Conservation (phyloP, 2,113 vertebrate genomes). For the Rhynchopsitta pachyrhyncha region DNA sequence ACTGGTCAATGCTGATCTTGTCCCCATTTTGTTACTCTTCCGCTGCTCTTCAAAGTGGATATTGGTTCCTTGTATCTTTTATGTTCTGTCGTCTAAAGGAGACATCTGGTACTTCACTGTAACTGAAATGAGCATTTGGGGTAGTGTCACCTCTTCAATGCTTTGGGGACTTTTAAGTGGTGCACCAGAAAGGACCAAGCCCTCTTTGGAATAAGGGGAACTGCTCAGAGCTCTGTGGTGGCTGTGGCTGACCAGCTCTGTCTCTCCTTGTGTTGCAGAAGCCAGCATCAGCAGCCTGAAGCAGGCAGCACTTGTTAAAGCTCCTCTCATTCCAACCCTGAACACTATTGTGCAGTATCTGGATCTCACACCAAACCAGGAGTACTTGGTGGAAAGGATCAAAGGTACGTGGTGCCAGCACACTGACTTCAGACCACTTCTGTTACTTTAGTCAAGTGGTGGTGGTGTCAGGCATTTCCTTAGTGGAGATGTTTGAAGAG, state of each 20-base stretch:
- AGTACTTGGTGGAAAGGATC: conserved; percentile 92
- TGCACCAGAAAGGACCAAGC: background rate
- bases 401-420: conserved; percentile 75
- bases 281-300: conserved; percentile 94
- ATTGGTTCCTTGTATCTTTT: background rate
- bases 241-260: background rate
- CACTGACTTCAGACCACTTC: rapidly evolving
- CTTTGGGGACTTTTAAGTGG: background rate
- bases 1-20: rapidly evolving
- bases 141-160: rapidly evolving
- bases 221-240: background rate
- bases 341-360: conserved; percentile 92
- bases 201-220: background rate
- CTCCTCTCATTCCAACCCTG: conserved; percentile 87
- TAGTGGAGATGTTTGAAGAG: background rate
- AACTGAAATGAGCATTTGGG: rapidly evolving
- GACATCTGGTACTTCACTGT: rapidly evolving
- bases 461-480: rapidly evolving
- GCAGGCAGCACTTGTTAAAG: conserved; percentile 92
- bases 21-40: background rate
- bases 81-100: background rate
- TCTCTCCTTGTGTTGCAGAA: conserved; percentile 74
- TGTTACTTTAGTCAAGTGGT: rapidly evolving
- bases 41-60: rapidly evolving
- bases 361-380: conserved; percentile 92